phyloP scores from a whole-genome alignment of 2,888 invertebrate species.

The Rhyacophila evoluta region DNA sequence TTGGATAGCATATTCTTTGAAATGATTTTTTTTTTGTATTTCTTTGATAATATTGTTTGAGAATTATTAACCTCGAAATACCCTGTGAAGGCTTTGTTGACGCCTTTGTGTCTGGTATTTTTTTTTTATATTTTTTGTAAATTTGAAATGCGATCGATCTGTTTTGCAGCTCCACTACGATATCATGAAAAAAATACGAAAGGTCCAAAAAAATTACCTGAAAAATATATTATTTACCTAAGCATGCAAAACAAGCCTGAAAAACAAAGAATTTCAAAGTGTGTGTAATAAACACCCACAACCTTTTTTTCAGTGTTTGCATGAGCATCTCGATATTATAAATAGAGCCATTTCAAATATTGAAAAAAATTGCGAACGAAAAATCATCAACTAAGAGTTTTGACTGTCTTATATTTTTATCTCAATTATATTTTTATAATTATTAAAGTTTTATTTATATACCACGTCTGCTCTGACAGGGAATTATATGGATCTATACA shows the following conservation, averaged over 20 bases:
- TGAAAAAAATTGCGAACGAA: no score
- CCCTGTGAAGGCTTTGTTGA: neutral
- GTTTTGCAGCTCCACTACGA: neutral
- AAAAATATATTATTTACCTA: conserved; percentile 13
- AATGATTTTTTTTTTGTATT: no score
- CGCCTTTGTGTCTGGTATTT: neutral
- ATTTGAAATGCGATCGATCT: neutral
- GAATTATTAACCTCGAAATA: neutral
- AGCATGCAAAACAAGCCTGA: neutral
- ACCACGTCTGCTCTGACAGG: no score
- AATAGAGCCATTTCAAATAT: no score
- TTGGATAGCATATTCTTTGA: no score
- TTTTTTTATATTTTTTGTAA: neutral
- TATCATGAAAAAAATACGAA: neutral
- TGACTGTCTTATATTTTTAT: no score
- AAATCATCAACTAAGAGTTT: no score
- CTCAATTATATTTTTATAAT: no score
- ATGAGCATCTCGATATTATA: neutral
- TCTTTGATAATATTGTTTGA: no score
- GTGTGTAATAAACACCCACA: neutral
- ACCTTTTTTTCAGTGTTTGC: neutral
- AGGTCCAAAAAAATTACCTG: neutral
- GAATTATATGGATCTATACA: no score
- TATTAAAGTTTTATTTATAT: no score
- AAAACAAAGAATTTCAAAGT: neutral